Evolutionary conservation across 2,797 vertebrate species (phyloP).

Genomic region (Cygnus olor): DNA sequence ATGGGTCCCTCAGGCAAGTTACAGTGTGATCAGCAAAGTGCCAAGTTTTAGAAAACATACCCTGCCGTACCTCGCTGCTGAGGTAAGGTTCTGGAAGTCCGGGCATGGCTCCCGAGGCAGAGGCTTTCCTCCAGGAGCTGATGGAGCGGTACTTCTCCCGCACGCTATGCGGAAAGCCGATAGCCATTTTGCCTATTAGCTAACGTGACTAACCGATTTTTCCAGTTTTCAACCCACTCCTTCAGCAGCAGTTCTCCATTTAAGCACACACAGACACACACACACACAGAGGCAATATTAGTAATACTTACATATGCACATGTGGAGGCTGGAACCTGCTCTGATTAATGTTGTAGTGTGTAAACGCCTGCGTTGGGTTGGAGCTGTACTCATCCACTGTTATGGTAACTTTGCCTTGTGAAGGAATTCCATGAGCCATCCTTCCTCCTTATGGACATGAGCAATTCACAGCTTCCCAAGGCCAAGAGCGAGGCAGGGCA

Average conservation of each 20-base stretch:
- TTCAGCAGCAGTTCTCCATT: fast-evolving
- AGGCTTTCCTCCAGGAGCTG: neutral
- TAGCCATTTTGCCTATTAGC: fast-evolving
- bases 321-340: constrained; percentile 97
- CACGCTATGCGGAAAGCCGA: fast-evolving
- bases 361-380: constrained; percentile 97
- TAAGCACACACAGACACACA: neutral
- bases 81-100: neutral
- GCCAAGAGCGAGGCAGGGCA: constrained; percentile 81
- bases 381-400: constrained; percentile 98
- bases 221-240: neutral
- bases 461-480: constrained; percentile 90
- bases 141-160: neutral
- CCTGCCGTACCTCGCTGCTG: fast-evolving
- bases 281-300: fast-evolving
- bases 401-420: constrained; percentile 95
- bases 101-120: neutral
- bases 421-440: constrained; percentile 96
- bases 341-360: constrained; percentile 99
- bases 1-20: constrained; percentile 43
- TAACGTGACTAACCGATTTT: fast-evolving
- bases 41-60: neutral
- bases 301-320: constrained; percentile 93
- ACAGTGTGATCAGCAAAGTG: neutral
- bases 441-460: constrained; percentile 92